Conservation (phyloP, 2,797 vertebrate species). For the Xiphophorus birchmanni region DNA sequence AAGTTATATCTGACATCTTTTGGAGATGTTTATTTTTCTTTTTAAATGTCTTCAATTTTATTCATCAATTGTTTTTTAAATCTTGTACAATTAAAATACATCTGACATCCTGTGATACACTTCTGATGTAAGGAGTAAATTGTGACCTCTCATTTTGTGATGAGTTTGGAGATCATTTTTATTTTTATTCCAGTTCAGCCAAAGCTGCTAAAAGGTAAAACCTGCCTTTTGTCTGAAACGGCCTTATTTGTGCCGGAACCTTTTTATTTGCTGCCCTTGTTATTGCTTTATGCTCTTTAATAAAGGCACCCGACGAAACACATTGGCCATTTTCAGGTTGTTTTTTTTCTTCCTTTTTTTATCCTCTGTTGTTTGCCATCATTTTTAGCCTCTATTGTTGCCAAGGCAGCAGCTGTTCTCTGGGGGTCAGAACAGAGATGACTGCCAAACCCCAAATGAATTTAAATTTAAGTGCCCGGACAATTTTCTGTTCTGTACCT, state of each 20-base stretch:
- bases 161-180: not conserved
- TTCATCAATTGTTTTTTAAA: not conserved
- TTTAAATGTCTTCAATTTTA: not conserved
- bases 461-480: slow-evolving; percentile 55
- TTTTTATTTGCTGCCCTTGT: slow-evolving; percentile 21
- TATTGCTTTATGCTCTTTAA: slow-evolving; percentile 47
- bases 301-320: slow-evolving; percentile 42
- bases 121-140: not conserved
- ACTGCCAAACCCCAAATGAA: slow-evolving; percentile 61
- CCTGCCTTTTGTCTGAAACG: slow-evolving; percentile 22
- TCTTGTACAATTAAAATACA: not conserved
- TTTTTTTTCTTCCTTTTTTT: not conserved
- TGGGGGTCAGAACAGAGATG: slow-evolving; percentile 37
- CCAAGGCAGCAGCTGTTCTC: slow-evolving; percentile 70
- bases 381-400: slow-evolving; percentile 59
- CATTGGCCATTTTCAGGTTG: slow-evolving; percentile 33
- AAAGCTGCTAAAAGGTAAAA: slow-evolving; percentile 25
- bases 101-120: too few species aligned
- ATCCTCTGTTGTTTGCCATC: slow-evolving; percentile 55
- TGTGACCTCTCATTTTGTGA: not conserved
- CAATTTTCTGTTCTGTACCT: slow-evolving; percentile 65
- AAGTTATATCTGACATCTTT: too few species aligned
- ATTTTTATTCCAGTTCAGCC: not conserved
- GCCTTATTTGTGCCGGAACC: not conserved
- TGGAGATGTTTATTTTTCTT: not conserved